Base-by-base conservation (phyloP, 2,888 invertebrate species). In the Pseudolycoriella hygida region DNA sequence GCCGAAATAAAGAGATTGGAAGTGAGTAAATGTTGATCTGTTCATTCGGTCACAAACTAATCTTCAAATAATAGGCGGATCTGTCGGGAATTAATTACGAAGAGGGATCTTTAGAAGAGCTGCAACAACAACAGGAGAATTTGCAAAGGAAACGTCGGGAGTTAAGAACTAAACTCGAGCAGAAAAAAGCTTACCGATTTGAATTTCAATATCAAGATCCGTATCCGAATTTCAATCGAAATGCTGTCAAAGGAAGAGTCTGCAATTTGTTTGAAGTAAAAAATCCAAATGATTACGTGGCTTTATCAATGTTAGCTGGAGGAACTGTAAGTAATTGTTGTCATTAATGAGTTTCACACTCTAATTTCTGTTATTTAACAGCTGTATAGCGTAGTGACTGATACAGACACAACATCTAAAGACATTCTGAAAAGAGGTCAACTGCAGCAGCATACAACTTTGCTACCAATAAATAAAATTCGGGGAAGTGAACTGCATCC, bases 381-480 rank as follows among this genome's bases (percentile, higher is more conserved):
- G 88, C 62, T 96, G 19, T 89, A 81, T 66, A 87, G 92, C 67
- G 81, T 94, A 47, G 80, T 96, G 42, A 88, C 92, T 31, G 88
- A 93, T 58, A 81, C 78, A 40, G 90, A 92, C 57, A 68, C 70
- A 44, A 86, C 88, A 0, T 82, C 85, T 55, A 90, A 89, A 62
- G 73, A 80, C 59, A 69, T 98, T 50, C 70, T 98, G 46, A 76
- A 89, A 64, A 72, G 73, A 48, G 93, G 93, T 1, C 73, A 82
- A 52, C 68, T 97, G 48, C 78, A 78, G 59, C 67, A 74, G 15
- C 74, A 93, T 47, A 80, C 81, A 45, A 94, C 92, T 46, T 77
- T 94, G 58, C 83, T 94, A 48, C 94, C 94, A 17, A 73, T 96
- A 51, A 92, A 90, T 68, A 87, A 88, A 70, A 88, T 96, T 53